These are phyloP conservation scores for Serilophus lunatus DNA, from an alignment of 2,113 vertebrate genomes.

Conservation along the genomic window DNA sequence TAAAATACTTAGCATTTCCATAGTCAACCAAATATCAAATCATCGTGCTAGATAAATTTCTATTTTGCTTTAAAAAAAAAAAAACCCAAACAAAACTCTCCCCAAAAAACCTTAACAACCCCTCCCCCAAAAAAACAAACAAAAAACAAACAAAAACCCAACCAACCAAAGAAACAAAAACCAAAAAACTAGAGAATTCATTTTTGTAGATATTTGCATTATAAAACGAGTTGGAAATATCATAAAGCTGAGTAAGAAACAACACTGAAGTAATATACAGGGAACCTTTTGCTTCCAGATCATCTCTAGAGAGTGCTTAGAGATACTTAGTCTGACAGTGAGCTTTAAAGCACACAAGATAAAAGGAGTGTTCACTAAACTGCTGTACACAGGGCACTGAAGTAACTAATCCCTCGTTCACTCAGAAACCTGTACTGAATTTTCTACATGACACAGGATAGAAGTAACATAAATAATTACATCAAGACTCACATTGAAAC, in stretches of 20 bases:
- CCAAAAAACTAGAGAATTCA: accelerated
- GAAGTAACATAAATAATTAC: background rate
- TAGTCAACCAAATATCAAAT: background rate
- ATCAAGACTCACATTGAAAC: background rate
- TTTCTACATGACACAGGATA: background rate
- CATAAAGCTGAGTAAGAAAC: background rate
- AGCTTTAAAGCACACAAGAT: background rate
- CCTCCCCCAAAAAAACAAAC: too few species aligned
- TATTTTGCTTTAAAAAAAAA: accelerated
- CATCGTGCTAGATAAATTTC: background rate
- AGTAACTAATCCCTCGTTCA: background rate
- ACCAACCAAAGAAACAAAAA: background rate
- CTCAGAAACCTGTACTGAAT: background rate
- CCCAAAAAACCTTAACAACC: accelerated
- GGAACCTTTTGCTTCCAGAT: background rate
- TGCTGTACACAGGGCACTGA: background rate
- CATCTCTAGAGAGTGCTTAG: background rate
- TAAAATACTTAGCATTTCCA: background rate
- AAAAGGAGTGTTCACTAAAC: background rate
- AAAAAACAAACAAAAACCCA: too few species aligned
- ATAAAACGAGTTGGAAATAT: background rate
- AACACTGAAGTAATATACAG: background rate
- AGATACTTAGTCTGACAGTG: background rate
- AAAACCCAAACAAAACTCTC: too few species aligned
- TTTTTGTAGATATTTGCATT: background rate